Conservation (phyloP, 1,140 invertebrate genomes). For the Cotesia typhae region DNA sequence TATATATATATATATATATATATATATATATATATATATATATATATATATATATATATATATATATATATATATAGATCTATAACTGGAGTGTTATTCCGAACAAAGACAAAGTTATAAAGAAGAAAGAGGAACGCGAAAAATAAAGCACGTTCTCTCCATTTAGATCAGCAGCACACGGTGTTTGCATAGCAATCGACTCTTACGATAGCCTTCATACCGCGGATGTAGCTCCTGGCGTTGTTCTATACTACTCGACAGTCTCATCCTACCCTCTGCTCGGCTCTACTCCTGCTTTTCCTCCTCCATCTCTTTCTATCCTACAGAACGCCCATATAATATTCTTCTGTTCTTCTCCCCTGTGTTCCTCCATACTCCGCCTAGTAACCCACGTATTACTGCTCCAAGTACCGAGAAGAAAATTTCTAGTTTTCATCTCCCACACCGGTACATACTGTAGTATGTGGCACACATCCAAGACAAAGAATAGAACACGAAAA, state of each 20-base stretch:
- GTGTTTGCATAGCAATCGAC: constrained; percentile 31
- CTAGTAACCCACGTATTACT: not conserved
- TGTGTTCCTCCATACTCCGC: no score
- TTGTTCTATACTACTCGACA: no score
- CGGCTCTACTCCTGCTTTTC: no score
- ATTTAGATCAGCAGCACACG: constrained; percentile 24
- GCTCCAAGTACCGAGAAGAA: not conserved
- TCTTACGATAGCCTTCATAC: constrained; percentile 2
- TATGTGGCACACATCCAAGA: constrained; percentile 15
- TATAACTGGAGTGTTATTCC: not conserved
- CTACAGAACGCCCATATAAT: no score
- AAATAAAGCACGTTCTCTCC: constrained; percentile 15
- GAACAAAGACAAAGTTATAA: constrained; percentile 1
- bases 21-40: not conserved
- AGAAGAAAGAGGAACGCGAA: not conserved
- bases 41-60: not conserved
- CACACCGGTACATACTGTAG: not conserved
- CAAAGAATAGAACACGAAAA: constrained; percentile 6
- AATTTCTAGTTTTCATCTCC: not conserved
- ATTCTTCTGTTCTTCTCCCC: no score
- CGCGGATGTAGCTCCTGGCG: no score
- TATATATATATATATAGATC: not conserved
- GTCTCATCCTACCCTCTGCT: no score
- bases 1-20: not conserved
- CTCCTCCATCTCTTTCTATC: no score